These are phyloP conservation scores for Brachyhypopomus occidentalis DNA, from an alignment of 2,113 vertebrate species.

Conservation along the genomic window DNA sequence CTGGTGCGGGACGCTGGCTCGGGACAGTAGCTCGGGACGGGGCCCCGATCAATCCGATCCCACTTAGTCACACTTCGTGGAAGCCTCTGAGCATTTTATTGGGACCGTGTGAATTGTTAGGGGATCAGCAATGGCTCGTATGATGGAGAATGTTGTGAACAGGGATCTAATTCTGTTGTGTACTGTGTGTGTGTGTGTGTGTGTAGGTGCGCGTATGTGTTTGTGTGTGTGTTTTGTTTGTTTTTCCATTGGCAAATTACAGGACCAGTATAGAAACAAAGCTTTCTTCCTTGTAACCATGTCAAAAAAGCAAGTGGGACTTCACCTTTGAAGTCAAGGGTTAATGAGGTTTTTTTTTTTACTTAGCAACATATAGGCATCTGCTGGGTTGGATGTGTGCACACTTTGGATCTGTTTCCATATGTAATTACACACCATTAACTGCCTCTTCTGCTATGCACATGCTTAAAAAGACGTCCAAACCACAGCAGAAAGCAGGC, in stretches of 20 bases:
- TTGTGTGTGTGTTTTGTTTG: not conserved
- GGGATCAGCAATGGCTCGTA: not conserved
- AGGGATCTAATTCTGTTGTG: not conserved
- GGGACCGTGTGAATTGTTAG: not conserved
- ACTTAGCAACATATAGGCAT: not conserved
- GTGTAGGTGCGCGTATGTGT: not conserved
- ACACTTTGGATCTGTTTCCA: not conserved
- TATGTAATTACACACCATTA: slow-evolving; percentile 31
- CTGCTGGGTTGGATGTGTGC: not conserved
- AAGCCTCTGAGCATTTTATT: slow-evolving; percentile 32
- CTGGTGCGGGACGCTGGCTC: not conserved
- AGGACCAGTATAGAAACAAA: not conserved
- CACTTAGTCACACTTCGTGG: slow-evolving; percentile 42
- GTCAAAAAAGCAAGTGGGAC: not conserved
- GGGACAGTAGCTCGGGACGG: too few relatives aligned
- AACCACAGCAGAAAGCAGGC: not conserved
- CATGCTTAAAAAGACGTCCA: not conserved
- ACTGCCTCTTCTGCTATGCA: not conserved
- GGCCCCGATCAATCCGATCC: slow-evolving; percentile 33
- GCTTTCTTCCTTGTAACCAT: not conserved
- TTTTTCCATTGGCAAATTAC: not conserved
- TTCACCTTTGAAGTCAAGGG: not conserved
- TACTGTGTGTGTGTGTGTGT: not conserved
- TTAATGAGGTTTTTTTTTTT: not conserved
- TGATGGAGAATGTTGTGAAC: not conserved